A percentile compares a stretch with the other conserved stretches of the same genome.
These are phyloP conservation scores for Chouioia cunea DNA, from an alignment of 2,888 invertebrate genomes.

Conservation along the genomic window DNA sequence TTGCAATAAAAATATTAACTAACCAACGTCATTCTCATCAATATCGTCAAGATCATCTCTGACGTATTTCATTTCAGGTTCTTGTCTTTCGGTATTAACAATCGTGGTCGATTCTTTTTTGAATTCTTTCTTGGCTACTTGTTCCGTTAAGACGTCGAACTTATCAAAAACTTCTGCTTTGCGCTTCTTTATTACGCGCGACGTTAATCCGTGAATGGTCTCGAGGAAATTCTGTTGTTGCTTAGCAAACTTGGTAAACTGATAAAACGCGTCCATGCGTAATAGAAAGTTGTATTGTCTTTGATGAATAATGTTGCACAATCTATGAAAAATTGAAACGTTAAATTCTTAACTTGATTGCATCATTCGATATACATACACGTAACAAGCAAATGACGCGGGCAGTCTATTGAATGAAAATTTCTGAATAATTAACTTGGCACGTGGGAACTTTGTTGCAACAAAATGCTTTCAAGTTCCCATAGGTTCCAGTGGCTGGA, in stretches of 20 bases:
- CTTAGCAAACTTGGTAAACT: conserved; percentile 67
- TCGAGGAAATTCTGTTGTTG: conserved; percentile 68
- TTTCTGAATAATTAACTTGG: conserved; percentile 14
- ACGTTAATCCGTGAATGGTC: conserved; percentile 70
- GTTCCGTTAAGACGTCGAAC: background rate
- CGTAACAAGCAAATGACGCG: background rate
- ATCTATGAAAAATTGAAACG: conserved; percentile 57
- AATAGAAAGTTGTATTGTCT: conserved; percentile 70
- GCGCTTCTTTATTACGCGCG: conserved; percentile 63
- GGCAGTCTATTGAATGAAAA: background rate
- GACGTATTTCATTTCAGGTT: conserved; percentile 60
- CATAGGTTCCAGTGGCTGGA: too few species aligned
- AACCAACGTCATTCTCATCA: conserved; percentile 68
- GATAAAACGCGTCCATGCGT: conserved; percentile 69
- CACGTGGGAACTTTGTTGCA: conserved; percentile 9
- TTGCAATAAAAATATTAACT: conserved; percentile 13
- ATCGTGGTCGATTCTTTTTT: conserved; percentile 3
- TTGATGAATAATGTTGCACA: conserved; percentile 72
- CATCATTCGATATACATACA: too few species aligned
- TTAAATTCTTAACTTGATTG: too few species aligned
- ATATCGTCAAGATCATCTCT: conserved; percentile 70
- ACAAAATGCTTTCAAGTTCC: too few species aligned
- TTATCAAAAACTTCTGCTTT: conserved; percentile 53
- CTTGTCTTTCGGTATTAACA: conserved; percentile 51
- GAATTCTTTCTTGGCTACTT: conserved; percentile 18